A percentile compares a stretch with the other conserved stretches of the same genome.
These are phyloP conservation scores for Peromyscus californicus DNA, from an alignment of 2,113 vertebrate genomes.

Conservation along the genomic window DNA sequence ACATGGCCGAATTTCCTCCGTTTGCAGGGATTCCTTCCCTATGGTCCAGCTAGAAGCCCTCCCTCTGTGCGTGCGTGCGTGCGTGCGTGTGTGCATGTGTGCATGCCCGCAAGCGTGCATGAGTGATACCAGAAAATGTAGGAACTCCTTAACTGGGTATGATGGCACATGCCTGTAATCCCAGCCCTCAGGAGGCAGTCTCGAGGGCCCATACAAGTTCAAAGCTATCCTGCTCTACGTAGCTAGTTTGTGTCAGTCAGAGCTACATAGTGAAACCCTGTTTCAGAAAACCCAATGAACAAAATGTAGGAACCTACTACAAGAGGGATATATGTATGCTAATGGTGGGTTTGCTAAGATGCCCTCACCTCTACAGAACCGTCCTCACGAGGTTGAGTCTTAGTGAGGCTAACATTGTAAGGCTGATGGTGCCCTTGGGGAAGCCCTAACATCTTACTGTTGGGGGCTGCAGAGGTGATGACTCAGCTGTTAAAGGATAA, in stretches of 20 bases:
- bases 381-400: background rate
- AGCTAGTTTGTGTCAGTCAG: background rate
- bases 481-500: background rate
- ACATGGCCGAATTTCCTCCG: conserved; percentile 56
- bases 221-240: background rate
- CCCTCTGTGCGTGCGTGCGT: background rate
- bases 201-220: background rate
- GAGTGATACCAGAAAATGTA: background rate
- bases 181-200: background rate
- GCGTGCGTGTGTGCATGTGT: background rate
- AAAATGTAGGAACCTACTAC: background rate
- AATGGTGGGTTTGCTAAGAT: background rate
- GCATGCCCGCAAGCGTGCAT: background rate
- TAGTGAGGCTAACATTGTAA: background rate
- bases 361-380: background rate
- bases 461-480: background rate
- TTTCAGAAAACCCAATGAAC: background rate
- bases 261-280: background rate
- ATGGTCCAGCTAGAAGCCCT: background rate
- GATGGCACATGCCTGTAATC: too few species aligned
- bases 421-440: too few species aligned
- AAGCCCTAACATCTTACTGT: background rate
- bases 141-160: background rate
- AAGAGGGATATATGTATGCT: background rate
- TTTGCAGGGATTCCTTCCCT: conserved; percentile 66